A percentile compares a stretch with the other conserved stretches of the same genome.
phyloP scores from a whole-genome alignment of 2,113 vertebrate genomes.

The Misgurnus anguillicaudatus region DNA sequence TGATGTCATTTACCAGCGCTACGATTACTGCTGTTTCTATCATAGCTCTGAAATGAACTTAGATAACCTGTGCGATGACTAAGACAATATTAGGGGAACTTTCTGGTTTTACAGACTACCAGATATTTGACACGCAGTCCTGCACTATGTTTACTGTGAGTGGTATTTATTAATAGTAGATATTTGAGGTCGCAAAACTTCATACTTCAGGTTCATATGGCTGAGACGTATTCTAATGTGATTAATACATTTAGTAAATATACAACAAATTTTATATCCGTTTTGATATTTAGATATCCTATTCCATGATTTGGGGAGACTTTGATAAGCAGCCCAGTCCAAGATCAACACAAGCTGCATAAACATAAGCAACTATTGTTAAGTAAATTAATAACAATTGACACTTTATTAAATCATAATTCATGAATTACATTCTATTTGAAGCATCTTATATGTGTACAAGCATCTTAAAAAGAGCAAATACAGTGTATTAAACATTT shows the following conservation, averaged over 20 bases:
- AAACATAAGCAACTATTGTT: neutral
- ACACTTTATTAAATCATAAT: neutral
- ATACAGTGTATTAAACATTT: neutral
- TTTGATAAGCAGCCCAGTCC: neutral
- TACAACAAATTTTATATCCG: too few relatives aligned
- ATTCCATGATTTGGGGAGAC: too few relatives aligned
- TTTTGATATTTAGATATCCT: too few relatives aligned
- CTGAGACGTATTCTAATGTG: neutral
- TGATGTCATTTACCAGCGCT: neutral
- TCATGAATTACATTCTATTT: conserved; percentile 15
- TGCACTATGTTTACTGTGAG: too few relatives aligned
- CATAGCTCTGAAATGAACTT: neutral
- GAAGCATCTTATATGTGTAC: neutral
- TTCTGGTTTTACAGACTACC: neutral
- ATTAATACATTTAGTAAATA: too few relatives aligned
- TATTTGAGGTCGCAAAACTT: neutral
- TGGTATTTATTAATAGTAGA: neutral
- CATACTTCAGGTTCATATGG: too few relatives aligned
- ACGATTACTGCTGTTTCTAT: neutral
- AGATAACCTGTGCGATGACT: neutral
- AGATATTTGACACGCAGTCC: neutral
- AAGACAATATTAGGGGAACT: neutral
- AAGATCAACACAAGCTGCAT: neutral
- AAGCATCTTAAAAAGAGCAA: neutral
- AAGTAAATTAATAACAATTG: neutral